Conservation (phyloP, 2,888 invertebrate genomes). For the Agrotis ipsilon region DNA sequence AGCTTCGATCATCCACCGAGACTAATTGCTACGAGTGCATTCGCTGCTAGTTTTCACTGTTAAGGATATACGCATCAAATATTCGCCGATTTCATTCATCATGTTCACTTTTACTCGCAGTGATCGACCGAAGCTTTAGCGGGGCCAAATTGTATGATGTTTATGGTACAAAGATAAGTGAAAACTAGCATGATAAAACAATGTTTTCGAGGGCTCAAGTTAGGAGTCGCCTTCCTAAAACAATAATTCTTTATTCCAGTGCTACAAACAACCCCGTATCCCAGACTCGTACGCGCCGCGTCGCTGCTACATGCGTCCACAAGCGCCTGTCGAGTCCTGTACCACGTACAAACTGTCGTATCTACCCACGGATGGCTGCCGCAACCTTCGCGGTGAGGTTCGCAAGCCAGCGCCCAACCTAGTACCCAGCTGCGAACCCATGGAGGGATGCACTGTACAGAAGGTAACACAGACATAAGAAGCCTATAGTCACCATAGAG, state of each 20-base stretch:
- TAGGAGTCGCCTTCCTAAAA: too few species aligned
- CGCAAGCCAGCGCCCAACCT: constrained; percentile 80
- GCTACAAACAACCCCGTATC: constrained; percentile 90
- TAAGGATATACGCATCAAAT: too few species aligned
- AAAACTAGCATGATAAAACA: too few species aligned
- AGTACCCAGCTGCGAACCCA: constrained; percentile 85
- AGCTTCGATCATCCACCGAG: too few species aligned
- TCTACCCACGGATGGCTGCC: constrained; percentile 86
- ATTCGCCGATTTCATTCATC: too few species aligned
- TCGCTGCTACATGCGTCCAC: constrained; percentile 90
- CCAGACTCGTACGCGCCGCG: constrained; percentile 91
- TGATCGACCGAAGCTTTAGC: too few species aligned
- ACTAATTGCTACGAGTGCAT: too few species aligned
- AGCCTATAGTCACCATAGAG: background rate
- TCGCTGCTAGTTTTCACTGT: too few species aligned
- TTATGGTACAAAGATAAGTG: too few species aligned
- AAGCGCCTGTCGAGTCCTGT: constrained; percentile 90
- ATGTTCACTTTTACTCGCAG: too few species aligned
- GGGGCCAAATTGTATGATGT: too few species aligned
- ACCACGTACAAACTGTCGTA: constrained; percentile 93
- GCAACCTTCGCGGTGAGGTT: constrained; percentile 81
- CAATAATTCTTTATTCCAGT: constrained; percentile 69
- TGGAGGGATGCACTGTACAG: constrained; percentile 86
- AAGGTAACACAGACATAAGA: constrained; percentile 69
- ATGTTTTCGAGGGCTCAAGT: too few species aligned